Evolutionary conservation across 2,797 vertebrate species (phyloP).

Genomic region (Sebastes vulpes): DNA sequence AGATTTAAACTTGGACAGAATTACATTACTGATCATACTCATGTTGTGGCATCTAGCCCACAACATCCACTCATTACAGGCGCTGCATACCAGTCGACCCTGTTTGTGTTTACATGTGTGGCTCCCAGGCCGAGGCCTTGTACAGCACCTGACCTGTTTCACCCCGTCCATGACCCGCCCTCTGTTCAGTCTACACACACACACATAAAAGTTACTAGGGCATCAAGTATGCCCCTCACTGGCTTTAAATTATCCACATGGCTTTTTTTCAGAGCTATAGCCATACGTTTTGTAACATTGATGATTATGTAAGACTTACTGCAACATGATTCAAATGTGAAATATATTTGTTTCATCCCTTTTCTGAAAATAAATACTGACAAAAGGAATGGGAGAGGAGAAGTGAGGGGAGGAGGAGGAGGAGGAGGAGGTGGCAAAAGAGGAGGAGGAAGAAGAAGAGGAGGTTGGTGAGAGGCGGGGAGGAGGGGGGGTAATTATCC

Average conservation of each 20-base stretch:
- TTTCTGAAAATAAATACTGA: background rate
- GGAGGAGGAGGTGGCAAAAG: background rate
- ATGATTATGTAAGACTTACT: background rate
- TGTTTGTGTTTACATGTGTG: background rate
- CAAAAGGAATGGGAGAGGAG: background rate
- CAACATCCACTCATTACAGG: background rate
- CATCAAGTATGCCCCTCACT: rapidly evolving
- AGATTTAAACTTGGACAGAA: too few relatives aligned
- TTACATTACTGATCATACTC: too few relatives aligned
- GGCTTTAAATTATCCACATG: background rate
- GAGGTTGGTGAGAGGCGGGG: background rate
- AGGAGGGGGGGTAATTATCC: slow-evolving; percentile 27
- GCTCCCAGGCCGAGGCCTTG: background rate
- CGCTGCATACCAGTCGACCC: background rate
- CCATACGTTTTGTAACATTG: background rate
- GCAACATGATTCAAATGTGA: background rate
- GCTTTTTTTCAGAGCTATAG: background rate
- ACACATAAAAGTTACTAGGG: background rate
- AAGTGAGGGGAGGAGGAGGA: background rate
- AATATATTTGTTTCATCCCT: background rate
- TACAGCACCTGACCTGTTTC: background rate
- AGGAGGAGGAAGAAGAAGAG: background rate
- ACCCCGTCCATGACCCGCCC: background rate
- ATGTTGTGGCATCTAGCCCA: too few relatives aligned
- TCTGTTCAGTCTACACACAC: background rate